Evolutionary conservation across 53 echinoderm and acorn worm species (phyloP).

Genomic region (Luidia sarsii): DNA sequence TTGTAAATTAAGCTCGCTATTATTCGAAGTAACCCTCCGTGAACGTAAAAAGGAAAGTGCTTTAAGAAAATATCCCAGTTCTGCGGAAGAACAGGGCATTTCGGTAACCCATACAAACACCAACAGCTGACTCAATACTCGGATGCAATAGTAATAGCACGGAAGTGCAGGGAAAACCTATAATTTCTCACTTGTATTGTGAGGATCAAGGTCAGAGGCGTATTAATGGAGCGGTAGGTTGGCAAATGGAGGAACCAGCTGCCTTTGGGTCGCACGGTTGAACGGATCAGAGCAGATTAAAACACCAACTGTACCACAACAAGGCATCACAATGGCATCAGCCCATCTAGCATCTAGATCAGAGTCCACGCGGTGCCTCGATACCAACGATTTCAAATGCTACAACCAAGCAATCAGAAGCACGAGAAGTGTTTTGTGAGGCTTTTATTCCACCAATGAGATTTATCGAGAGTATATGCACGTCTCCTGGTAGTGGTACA

Average conservation of each 20-base stretch:
- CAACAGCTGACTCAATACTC: background rate
- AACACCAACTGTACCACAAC: background rate
- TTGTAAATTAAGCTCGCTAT: background rate
- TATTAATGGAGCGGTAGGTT: no score
- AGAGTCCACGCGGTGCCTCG: no score
- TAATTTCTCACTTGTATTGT: constrained; percentile 10
- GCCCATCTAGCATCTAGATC: background rate
- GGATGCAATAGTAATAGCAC: background rate
- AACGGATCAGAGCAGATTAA: background rate
- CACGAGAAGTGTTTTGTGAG: no score
- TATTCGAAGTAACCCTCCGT: background rate
- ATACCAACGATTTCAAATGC: no score
- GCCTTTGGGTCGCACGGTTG: background rate
- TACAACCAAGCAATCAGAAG: no score
- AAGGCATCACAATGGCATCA: background rate
- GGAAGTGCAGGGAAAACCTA: background rate
- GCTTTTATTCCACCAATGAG: no score
- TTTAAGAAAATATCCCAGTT: background rate
- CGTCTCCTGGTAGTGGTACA: no score
- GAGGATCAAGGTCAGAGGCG: constrained; percentile 9
- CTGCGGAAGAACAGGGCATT: background rate
- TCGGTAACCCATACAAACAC: background rate
- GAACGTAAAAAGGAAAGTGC: background rate
- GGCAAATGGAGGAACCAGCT: no score
- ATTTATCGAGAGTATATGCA: no score